phyloP scores from a whole-genome alignment of 2,797 vertebrate genomes.

The Phylloscopus collybita region DNA sequence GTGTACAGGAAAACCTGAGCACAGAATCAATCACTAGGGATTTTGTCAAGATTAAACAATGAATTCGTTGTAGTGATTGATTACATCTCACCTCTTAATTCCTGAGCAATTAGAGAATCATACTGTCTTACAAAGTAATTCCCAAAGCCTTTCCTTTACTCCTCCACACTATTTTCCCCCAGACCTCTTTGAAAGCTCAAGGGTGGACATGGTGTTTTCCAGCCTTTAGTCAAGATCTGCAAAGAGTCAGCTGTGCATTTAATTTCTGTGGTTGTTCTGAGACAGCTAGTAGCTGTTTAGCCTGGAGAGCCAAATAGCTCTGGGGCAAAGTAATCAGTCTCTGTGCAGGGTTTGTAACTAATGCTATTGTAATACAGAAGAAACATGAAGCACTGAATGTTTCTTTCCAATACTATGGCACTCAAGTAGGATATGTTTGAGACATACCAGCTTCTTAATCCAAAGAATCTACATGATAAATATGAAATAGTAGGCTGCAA shows the following conservation, averaged over 20 bases:
- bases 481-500: neutral
- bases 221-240: slow-evolving; percentile 10
- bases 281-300: slow-evolving; percentile 6
- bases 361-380: slow-evolving; percentile 9
- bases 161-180: neutral
- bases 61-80: neutral
- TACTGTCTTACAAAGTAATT: neutral
- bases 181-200: neutral
- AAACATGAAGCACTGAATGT: neutral
- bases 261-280: neutral
- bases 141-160: neutral
- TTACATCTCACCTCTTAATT: slow-evolving; percentile 10
- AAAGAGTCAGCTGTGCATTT: slow-evolving; percentile 35
- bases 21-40: neutral
- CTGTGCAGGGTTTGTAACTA: slow-evolving; percentile 20
- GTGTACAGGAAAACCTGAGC: neutral
- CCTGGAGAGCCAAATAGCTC: slow-evolving; percentile 27
- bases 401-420: neutral
- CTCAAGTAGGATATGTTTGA: slow-evolving; percentile 5
- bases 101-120: neutral
- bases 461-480: neutral
- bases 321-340: slow-evolving; percentile 23
- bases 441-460: slow-evolving; percentile 14
- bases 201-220: slow-evolving; percentile 3
- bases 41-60: neutral